A percentile compares a stretch with the other conserved stretches of the same genome.
Conservation (phyloP, 1,140 invertebrate species). For the Rhysida immarginata region DNA sequence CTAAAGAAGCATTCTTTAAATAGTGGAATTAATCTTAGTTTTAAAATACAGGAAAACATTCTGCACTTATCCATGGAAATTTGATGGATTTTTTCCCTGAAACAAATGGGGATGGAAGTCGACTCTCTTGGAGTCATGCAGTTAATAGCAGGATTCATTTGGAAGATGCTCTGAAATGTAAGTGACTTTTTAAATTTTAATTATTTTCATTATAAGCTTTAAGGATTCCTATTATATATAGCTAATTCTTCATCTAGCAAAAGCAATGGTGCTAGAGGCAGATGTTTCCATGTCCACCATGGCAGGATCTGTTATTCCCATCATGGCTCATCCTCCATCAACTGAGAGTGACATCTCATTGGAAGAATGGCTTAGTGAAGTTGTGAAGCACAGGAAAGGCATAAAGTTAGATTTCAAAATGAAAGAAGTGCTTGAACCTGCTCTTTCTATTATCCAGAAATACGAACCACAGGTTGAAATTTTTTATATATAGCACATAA, state of each 20-base stretch:
- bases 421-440: constrained; percentile 51
- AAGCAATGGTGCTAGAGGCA: constrained; percentile 69
- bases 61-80: neutral
- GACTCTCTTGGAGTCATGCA: constrained; percentile 63
- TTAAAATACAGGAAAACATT: neutral
- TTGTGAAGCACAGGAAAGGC: constrained; percentile 43
- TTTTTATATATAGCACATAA: no score
- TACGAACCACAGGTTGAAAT: constrained; percentile 31
- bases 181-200: constrained; percentile 2
- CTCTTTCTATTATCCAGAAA: constrained; percentile 31
- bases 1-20: neutral
- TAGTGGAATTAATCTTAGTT: no score
- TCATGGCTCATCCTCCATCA: constrained; percentile 73
- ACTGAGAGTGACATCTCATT: constrained; percentile 57
- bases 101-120: constrained; percentile 8
- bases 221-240: neutral
- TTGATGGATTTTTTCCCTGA: constrained; percentile 10
- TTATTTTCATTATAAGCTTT: neutral
- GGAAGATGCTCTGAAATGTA: constrained; percentile 40
- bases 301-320: constrained; percentile 36
- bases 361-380: constrained; percentile 47
- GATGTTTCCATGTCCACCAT: constrained; percentile 44
- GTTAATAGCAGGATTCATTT: constrained; percentile 52
- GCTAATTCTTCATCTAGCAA: constrained; percentile 28
- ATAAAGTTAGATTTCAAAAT: constrained; percentile 80